A percentile compares a stretch with the other conserved stretches of the same genome.
phyloP scores from a whole-genome alignment of 2,797 vertebrate species.

The Acipenser transmontanus region DNA sequence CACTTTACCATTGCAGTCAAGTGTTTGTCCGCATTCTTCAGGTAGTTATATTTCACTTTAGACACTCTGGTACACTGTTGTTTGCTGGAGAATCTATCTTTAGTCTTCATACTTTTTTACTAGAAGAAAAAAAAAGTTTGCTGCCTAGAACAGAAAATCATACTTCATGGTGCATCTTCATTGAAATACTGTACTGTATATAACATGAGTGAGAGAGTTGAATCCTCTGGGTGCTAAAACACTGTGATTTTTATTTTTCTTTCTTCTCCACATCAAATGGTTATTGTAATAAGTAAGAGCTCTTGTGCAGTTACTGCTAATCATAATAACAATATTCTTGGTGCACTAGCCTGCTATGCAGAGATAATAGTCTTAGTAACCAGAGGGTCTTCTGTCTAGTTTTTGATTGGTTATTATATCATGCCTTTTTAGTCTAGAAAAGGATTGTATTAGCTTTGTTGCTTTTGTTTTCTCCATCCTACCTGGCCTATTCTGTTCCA shows the following conservation, averaged over 20 bases:
- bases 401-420: slow-evolving; percentile 6
- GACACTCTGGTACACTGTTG: slow-evolving; percentile 57
- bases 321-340: slow-evolving; percentile 12
- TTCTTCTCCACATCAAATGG: slow-evolving; percentile 16
- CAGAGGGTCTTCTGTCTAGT: slow-evolving; percentile 4
- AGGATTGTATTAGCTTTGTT: background rate
- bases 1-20: slow-evolving; percentile 14
- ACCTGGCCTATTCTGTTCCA: background rate
- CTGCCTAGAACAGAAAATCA: slow-evolving; percentile 53
- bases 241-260: slow-evolving; percentile 60
- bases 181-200: slow-evolving; percentile 41
- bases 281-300: background rate
- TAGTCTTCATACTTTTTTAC: slow-evolving; percentile 34
- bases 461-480: background rate
- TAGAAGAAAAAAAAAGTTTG: slow-evolving; percentile 31
- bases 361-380: slow-evolving; percentile 17
- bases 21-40: slow-evolving; percentile 43
- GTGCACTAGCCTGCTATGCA: slow-evolving; percentile 2
- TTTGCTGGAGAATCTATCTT: slow-evolving; percentile 60
- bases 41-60: slow-evolving; percentile 47
- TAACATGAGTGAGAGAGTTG: slow-evolving; percentile 33
- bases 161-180: slow-evolving; percentile 44
- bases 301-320: background rate
- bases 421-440: slow-evolving; percentile 2
- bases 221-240: slow-evolving; percentile 63